Percentiles rank a stretch among this genome's conserved stretches.
phyloP scores from a whole-genome alignment of 2,113 vertebrate species.

The Benthochromis sp. region DNA sequence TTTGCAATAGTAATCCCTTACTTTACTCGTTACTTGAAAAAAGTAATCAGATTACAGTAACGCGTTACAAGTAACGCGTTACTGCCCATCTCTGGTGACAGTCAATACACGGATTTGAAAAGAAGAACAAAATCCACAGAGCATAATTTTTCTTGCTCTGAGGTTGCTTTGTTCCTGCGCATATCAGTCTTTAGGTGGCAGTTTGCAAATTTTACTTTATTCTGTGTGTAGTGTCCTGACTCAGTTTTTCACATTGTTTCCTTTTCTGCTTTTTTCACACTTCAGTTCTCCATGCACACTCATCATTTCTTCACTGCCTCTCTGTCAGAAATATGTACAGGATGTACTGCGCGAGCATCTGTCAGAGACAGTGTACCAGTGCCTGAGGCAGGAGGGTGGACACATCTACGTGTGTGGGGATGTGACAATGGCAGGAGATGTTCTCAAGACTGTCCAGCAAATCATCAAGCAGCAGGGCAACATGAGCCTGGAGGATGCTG shows the following conservation, averaged over 20 bases:
- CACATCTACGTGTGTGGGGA: conserved; percentile 97
- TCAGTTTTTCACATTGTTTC: not conserved
- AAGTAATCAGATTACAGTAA: too few relatives aligned
- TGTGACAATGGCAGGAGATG: conserved; percentile 95
- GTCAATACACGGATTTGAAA: not conserved
- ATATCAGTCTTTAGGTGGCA: not conserved
- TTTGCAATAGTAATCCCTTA: too few relatives aligned
- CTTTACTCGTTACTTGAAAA: too few relatives aligned
- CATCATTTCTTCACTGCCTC: not conserved
- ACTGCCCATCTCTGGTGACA: too few relatives aligned
- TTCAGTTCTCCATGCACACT: not conserved
- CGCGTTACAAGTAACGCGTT: too few relatives aligned
- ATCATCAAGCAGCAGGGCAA: conserved; percentile 84
- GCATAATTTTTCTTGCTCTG: not conserved
- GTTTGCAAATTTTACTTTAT: not conserved
- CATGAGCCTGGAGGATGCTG: conserved; percentile 83
- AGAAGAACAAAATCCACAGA: not conserved
- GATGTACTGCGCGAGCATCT: conserved; percentile 90
- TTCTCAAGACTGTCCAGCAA: conserved; percentile 89
- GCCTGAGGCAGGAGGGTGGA: conserved; percentile 86
- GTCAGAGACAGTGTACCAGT: conserved; percentile 80
- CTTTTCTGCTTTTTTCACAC: not conserved
- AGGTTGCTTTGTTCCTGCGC: not conserved
- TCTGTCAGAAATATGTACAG: conserved; percentile 92
- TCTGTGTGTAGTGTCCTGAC: not conserved